Base-by-base conservation (phyloP, 2,888 invertebrate species). In the Plagiodera versicolora region DNA sequence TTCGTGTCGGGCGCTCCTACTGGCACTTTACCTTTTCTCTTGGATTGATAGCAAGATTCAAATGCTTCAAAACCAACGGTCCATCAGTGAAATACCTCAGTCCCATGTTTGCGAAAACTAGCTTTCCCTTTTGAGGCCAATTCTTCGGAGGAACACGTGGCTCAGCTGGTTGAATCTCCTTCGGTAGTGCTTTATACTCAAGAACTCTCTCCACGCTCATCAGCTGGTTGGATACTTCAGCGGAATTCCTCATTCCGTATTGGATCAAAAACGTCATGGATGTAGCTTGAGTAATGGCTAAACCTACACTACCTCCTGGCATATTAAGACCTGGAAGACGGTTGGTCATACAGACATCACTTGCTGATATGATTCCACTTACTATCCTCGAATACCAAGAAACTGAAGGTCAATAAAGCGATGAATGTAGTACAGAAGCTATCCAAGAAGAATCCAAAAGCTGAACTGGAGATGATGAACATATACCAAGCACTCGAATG, bases 201-300 rank as follows among this genome's bases (percentile, higher is more conserved):
- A 92, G 70, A 14, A 91, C 85, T 78, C 95, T 86, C 80, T 98
- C 97, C 0, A 97, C 96, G 9, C 91, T 89, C 8, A 92, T 94
- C 92, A 94, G 92, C 70, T 89, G 90, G 74, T 92, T 94, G 75
- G 79, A 78, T 46, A 79, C 66, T 69, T 79, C 79, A n/a, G 73
- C 75, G 71, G 77, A 78, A 63, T 80, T 79, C 14, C 78, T 67
- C 87, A 96, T 93, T 24, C 94, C 94, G 95, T 95, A 96, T 75
- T 90, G 89, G 76, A 90, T 86, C 86, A 89, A 87, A 39, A 77
- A 78, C 3, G 77, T 76, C 28, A 80, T 67, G 17, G 72, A 70
- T 20, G 78, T 67, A 2, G 77, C 68, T 72, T 80, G 80, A 1
- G 79, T 79, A 32, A 80, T 77, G 6, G 77, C 76, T 32, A 80